A percentile compares a stretch with the other conserved stretches of the same genome.
phyloP scores from a whole-genome alignment of 2,113 vertebrate species.

The Isurus oxyrinchus region DNA sequence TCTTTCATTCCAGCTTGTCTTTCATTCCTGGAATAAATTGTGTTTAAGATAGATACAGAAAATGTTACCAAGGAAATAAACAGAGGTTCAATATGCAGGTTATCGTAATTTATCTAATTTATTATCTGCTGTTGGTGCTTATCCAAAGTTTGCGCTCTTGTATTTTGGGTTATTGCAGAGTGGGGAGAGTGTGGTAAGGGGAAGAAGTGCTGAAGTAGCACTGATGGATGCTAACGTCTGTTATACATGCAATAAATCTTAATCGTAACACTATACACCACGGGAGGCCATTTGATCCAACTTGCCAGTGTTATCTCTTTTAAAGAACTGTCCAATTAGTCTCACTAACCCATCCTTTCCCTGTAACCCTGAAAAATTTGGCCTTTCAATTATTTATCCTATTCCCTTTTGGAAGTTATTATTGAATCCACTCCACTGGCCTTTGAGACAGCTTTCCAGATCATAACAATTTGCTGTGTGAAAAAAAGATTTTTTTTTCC shows the following conservation, averaged over 20 bases:
- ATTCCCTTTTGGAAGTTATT: background rate
- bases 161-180: constrained; percentile 35
- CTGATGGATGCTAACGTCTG: constrained; percentile 39
- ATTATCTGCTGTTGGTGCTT: constrained; percentile 44
- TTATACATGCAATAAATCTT: background rate
- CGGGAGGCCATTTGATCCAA: background rate
- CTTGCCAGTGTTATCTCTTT: background rate
- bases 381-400: background rate
- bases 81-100: constrained; percentile 44
- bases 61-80: constrained; percentile 47
- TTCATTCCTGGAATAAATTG: constrained; percentile 41
- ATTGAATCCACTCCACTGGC: background rate
- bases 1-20: constrained; percentile 7
- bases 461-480: background rate
- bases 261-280: background rate
- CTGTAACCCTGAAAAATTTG: background rate
- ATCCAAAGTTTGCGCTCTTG: constrained; percentile 43
- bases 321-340: background rate
- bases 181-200: constrained; percentile 40
- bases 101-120: constrained; percentile 48
- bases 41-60: constrained; percentile 41
- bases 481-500: background rate
- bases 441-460: background rate
- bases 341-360: background rate
- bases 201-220: constrained; percentile 42